Percentiles rank a stretch among this genome's conserved stretches.
Evolutionary conservation across 2,797 vertebrate species (phyloP).

Genomic region (Lacerta bilineata): DNA sequence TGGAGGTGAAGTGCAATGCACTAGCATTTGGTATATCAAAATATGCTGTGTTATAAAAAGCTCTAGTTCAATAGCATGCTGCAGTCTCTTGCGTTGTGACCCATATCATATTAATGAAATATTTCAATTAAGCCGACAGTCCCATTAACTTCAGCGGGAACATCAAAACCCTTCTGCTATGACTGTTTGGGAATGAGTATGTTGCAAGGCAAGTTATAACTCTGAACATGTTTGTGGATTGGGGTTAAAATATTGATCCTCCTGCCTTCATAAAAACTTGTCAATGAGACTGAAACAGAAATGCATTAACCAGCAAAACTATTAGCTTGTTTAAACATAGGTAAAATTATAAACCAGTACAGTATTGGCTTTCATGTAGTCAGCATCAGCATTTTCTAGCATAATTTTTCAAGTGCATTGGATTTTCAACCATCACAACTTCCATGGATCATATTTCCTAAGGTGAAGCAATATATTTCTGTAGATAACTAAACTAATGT

Average conservation of each 20-base stretch:
- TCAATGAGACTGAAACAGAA: conserved; percentile 43
- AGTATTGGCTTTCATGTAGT: conserved; percentile 28
- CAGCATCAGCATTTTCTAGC: conserved; percentile 24
- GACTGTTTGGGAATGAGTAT: neutral
- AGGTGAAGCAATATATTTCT: conserved; percentile 9
- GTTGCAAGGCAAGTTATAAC: conserved; percentile 1
- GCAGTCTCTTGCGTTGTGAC: neutral
- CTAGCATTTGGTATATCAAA: neutral
- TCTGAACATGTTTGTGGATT: conserved; percentile 1
- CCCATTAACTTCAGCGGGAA: neutral
- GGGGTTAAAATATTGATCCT: conserved; percentile 37
- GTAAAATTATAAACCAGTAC: conserved; percentile 24
- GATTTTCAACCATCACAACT: neutral
- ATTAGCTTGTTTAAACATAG: conserved; percentile 44
- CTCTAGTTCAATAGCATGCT: neutral
- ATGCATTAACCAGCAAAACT: conserved; percentile 32
- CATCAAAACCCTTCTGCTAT: neutral
- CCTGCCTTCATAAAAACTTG: neutral
- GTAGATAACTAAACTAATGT: neutral
- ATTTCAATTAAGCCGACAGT: neutral
- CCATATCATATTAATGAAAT: neutral
- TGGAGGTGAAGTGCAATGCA: neutral
- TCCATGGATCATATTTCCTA: conserved; percentile 22
- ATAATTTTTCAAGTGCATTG: conserved; percentile 37
- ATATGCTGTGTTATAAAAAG: neutral